These are phyloP conservation scores for Cephalopholis sonnerati DNA, from an alignment of 2,113 vertebrate genomes.

Conservation along the genomic window DNA sequence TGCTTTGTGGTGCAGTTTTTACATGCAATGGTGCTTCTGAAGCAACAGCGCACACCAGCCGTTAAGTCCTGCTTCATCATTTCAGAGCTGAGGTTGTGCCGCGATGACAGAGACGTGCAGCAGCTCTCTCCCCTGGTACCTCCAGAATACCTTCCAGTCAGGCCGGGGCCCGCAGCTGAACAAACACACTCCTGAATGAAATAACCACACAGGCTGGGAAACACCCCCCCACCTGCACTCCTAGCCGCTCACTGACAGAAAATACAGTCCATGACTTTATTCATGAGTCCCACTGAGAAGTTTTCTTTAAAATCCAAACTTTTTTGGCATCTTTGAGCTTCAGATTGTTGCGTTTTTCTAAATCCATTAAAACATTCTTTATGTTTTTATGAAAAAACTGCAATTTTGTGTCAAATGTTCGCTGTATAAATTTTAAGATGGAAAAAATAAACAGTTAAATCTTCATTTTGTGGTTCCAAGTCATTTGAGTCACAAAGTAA, in stretches of 20 bases:
- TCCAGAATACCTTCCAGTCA: conserved; percentile 53
- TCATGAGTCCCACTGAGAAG: conserved; percentile 6
- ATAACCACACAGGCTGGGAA: conserved; percentile 58
- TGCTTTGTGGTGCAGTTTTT: background rate
- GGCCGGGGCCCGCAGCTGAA: conserved; percentile 66
- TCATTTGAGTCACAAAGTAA: background rate
- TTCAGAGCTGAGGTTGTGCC: conserved; percentile 23
- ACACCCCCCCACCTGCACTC: conserved; percentile 38
- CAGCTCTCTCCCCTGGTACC: conserved; percentile 27
- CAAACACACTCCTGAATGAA: conserved; percentile 71
- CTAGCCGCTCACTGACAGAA: conserved; percentile 28
- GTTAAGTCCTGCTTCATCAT: conserved; percentile 25
- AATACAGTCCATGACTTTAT: conserved; percentile 32
- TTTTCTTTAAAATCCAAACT: background rate
- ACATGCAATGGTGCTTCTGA: background rate
- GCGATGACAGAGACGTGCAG: conserved; percentile 50
- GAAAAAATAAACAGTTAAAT: background rate
- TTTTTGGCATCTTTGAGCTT: background rate
- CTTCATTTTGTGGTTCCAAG: background rate
- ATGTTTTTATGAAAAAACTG: background rate
- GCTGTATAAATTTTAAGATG: background rate
- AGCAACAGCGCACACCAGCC: conserved; percentile 17
- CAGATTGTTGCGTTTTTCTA: background rate
- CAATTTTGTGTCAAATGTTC: background rate
- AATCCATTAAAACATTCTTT: background rate